Percentiles rank a stretch among this genome's conserved stretches.
These are phyloP conservation scores for Ramazzottius varieornatus DNA, from an alignment of 2,888 invertebrate species.

Conservation along the genomic window DNA sequence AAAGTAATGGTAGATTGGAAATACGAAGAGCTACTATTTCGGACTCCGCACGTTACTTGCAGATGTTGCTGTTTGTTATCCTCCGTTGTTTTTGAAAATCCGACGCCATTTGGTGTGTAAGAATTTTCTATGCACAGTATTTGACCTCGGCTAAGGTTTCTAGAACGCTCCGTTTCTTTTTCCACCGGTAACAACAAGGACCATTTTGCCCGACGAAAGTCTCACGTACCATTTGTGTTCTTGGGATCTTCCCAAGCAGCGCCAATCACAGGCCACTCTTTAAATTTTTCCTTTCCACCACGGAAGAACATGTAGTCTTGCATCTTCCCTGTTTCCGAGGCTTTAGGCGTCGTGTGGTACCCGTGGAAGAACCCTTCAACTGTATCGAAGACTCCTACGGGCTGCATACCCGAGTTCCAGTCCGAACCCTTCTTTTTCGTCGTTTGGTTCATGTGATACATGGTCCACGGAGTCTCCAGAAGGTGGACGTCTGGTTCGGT, in stretches of 20 bases:
- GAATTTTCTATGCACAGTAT: too few species aligned
- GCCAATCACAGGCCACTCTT: not conserved
- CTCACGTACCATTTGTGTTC: not conserved
- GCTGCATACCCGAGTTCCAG: not conserved
- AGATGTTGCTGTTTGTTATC: too few species aligned
- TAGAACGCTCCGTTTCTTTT: too few species aligned
- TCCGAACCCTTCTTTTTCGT: not conserved
- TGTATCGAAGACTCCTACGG: not conserved
- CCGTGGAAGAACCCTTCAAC: not conserved
- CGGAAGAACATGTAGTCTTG: slow-evolving; percentile 4
- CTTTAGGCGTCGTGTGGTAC: not conserved
- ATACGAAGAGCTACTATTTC: too few species aligned
- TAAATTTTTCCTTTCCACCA: not conserved
- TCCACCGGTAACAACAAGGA: too few species aligned
- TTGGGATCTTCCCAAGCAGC: not conserved
- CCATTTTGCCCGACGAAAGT: too few species aligned
- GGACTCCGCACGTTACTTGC: too few species aligned
- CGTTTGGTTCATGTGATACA: not conserved
- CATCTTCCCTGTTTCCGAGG: not conserved
- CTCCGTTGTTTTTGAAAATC: too few species aligned
- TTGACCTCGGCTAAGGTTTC: too few species aligned
- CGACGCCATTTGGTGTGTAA: too few species aligned
- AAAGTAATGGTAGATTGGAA: too few species aligned
- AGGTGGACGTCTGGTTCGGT: not conserved
- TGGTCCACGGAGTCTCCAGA: not conserved